Evolutionary conservation across 2,797 vertebrate species (phyloP).

Genomic region (Sebastes miniatus): DNA sequence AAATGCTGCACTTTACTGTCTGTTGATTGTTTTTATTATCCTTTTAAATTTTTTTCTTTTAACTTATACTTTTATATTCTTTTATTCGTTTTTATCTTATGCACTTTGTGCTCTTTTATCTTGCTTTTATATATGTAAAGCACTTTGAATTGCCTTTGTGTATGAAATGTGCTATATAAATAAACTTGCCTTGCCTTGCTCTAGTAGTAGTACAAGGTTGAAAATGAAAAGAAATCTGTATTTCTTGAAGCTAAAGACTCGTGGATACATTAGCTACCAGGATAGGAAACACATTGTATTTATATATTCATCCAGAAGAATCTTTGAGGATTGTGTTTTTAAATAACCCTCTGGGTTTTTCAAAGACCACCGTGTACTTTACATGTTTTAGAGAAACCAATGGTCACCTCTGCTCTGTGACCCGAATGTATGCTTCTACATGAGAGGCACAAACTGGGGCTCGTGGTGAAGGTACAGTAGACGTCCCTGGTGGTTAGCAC

Average conservation of each 20-base stretch:
- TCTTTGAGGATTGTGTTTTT: not conserved
- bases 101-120: no score
- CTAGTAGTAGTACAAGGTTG: not conserved
- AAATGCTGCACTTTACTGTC: no score
- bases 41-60: no score
- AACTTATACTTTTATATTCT: no score
- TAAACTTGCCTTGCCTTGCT: no score
- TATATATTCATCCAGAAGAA: not conserved
- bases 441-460: not conserved
- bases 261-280: not conserved
- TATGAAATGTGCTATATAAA: no score
- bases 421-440: not conserved
- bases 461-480: not conserved
- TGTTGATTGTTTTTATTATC: no score
- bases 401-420: not conserved
- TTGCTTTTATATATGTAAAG: no score
- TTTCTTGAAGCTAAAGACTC: not conserved
- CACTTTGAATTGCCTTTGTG: no score
- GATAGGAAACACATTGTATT: not conserved
- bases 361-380: no score
- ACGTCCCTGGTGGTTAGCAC: not conserved
- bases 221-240: not conserved
- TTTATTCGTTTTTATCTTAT: no score
- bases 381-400: no score
- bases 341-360: not conserved